These are phyloP conservation scores for Cyclophora punctaria DNA, from an alignment of 2,888 invertebrate species.

Conservation along the genomic window DNA sequence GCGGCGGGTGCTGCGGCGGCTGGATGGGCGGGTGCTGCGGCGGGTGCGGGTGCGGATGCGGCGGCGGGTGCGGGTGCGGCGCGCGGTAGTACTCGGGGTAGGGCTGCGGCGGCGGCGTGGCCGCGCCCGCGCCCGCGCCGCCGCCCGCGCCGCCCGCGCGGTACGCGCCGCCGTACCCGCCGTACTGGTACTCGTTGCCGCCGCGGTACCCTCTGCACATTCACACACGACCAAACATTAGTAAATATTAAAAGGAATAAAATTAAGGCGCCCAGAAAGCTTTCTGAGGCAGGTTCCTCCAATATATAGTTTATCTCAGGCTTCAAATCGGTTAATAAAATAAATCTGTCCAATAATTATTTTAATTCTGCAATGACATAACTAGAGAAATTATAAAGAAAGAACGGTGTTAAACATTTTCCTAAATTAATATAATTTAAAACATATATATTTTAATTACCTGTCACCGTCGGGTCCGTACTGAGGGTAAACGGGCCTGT, in stretches of 20 bases:
- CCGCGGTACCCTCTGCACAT: constrained; percentile 45
- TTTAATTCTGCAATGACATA: not conserved
- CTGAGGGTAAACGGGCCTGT: constrained; percentile 87
- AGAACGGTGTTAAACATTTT: not conserved
- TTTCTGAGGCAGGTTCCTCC: too few relatives aligned
- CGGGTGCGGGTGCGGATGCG: constrained; percentile 38
- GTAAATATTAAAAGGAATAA: too few relatives aligned
- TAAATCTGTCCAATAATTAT: not conserved
- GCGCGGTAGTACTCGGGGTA: constrained; percentile 61
- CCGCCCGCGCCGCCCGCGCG: constrained; percentile 53
- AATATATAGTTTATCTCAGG: not conserved
- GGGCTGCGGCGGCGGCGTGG: constrained; percentile 52
- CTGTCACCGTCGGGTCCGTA: constrained; percentile 82
- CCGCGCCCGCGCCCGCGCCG: constrained; percentile 27
- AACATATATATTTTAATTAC: constrained; percentile 60
- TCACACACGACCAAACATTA: too few relatives aligned
- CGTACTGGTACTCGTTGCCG: constrained; percentile 52
- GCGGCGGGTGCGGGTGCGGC: constrained; percentile 44
- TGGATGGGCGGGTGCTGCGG: constrained; percentile 36
- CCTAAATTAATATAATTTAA: not conserved
- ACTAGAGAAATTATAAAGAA: not conserved
- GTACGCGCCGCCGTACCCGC: constrained; percentile 63
- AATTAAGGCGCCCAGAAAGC: too few relatives aligned
- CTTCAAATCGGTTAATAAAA: not conserved
- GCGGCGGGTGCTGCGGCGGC: constrained; percentile 34